These are phyloP conservation scores for Callospermophilus lateralis DNA, from an alignment of 2,113 vertebrate species.

Conservation along the genomic window DNA sequence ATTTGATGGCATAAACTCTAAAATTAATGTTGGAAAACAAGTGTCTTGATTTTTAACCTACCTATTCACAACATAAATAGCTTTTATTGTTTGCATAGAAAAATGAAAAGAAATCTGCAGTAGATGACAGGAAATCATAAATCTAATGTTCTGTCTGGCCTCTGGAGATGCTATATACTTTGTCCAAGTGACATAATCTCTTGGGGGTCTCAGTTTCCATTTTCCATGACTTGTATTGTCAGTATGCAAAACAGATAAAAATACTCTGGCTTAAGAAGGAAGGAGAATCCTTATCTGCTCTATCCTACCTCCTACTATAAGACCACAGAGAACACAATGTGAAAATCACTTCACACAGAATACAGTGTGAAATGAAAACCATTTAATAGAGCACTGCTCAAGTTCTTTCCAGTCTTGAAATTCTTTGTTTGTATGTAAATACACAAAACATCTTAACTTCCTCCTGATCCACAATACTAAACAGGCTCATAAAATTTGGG, in stretches of 20 bases:
- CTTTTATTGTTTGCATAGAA: background rate
- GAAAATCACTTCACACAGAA: background rate
- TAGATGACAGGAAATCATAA: background rate
- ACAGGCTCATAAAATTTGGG: conserved; percentile 46
- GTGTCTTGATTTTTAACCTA: conserved; percentile 44
- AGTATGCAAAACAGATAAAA: background rate
- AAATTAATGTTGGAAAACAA: conserved; percentile 62
- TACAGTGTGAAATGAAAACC: background rate
- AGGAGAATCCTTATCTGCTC: background rate
- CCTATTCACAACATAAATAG: background rate
- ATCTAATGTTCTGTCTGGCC: background rate
- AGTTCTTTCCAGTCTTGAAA: conserved; percentile 36
- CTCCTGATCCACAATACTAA: background rate
- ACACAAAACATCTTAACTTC: conserved; percentile 52
- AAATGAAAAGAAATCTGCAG: background rate
- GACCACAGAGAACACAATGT: conserved; percentile 3
- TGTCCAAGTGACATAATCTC: background rate
- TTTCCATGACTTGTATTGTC: background rate
- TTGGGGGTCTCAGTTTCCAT: background rate
- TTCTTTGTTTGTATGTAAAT: conserved; percentile 50
- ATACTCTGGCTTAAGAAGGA: background rate
- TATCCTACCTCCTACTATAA: background rate
- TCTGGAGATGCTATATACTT: background rate
- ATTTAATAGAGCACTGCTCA: background rate
- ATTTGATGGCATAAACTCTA: conserved; percentile 22